Percentiles rank a stretch among this genome's conserved stretches.
Evolutionary conservation across 2,797 vertebrate genomes (phyloP).

Genomic region (Poeciliopsis paucimaculata): DNA sequence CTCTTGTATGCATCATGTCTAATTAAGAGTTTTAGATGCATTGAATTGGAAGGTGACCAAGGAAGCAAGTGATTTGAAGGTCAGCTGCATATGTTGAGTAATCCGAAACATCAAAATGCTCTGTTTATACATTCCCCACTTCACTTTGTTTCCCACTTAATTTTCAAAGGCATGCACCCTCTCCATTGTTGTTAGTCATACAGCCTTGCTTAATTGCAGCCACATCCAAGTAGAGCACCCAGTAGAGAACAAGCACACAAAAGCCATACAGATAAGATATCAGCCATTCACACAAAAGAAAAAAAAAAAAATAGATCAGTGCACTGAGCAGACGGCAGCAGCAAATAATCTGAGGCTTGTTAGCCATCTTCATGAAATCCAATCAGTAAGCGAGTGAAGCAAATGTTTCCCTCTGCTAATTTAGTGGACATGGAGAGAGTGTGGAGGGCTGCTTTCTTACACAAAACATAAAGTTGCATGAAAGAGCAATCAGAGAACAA

Average conservation of each 20-base stretch:
- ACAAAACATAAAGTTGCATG: background rate
- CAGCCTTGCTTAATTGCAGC: slow-evolving; percentile 27
- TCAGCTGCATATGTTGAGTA: background rate
- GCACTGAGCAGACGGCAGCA: background rate
- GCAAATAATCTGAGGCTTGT: slow-evolving; percentile 7
- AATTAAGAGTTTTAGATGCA: slow-evolving; percentile 2
- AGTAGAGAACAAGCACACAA: background rate
- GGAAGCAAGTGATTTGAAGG: background rate
- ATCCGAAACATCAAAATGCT: background rate
- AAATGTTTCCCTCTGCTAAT: slow-evolving; percentile 7
- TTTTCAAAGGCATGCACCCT: slow-evolving; percentile 7
- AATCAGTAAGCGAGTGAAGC: background rate
- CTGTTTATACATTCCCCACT: background rate
- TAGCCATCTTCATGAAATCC: background rate
- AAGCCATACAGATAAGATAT: slow-evolving; percentile 3
- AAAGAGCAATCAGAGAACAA: background rate
- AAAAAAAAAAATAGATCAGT: background rate
- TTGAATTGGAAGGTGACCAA: background rate
- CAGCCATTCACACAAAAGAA: background rate
- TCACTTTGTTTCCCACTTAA: slow-evolving; percentile 11
- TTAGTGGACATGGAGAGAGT: background rate
- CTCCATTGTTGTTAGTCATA: background rate
- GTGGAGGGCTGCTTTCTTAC: background rate
- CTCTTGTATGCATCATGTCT: background rate
- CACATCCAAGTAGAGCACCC: background rate